Evolutionary conservation across 2,797 vertebrate genomes (phyloP).

Genomic region (Nyctalus aviator): DNA sequence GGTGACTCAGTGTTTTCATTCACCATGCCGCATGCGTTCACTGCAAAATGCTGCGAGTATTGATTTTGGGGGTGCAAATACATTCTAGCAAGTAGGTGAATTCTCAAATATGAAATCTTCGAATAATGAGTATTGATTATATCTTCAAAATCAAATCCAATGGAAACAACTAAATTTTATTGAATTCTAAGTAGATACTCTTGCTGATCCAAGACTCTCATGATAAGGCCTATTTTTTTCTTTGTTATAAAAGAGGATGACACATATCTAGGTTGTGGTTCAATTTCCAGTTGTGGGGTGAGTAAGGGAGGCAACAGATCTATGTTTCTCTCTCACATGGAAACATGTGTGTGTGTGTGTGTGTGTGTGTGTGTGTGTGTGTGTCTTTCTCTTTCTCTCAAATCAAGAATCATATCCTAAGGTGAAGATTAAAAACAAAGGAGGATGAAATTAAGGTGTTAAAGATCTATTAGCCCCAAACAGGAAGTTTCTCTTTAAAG

Average conservation of each 20-base stretch:
- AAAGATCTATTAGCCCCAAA: neutral
- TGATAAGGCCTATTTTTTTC: neutral
- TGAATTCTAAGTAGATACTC: neutral
- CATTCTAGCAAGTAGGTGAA: neutral
- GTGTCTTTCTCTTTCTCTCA: neutral
- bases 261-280: neutral
- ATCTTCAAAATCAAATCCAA: constrained; percentile 39
- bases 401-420: neutral
- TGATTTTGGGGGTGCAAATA: neutral
- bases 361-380: too few relatives aligned
- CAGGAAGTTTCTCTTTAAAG: neutral
- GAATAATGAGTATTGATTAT: neutral
- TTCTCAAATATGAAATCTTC: neutral
- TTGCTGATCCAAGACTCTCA: neutral
- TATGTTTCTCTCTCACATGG: neutral
- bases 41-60: neutral
- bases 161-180: neutral
- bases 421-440: neutral
- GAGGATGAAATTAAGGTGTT: neutral
- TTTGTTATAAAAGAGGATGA: neutral
- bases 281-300: neutral
- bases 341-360: neutral
- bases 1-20: neutral
- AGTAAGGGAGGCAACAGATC: neutral
- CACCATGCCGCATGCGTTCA: neutral